Conservation (phyloP, 2,797 vertebrate species). For the Gymnothorax reevesii region DNA sequence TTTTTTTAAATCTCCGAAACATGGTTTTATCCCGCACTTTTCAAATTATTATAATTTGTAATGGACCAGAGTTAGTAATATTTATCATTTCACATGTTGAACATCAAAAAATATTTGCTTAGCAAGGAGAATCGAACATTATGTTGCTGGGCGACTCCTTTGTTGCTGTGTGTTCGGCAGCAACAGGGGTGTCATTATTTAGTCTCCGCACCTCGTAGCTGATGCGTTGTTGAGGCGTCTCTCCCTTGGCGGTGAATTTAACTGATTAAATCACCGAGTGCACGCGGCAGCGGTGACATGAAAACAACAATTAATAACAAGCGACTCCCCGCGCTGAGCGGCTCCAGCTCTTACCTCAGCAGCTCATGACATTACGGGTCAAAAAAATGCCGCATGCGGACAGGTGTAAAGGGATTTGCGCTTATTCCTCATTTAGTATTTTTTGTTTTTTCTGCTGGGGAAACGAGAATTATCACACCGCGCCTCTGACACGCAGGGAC, state of each 20-base stretch:
- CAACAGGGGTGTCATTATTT: slow-evolving; percentile 30
- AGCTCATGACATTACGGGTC: slow-evolving; percentile 84
- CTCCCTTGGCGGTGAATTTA: slow-evolving; percentile 74
- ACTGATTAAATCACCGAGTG: slow-evolving; percentile 82
- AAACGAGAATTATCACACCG: slow-evolving; percentile 49
- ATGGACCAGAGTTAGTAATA: background rate
- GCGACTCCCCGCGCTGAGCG: slow-evolving; percentile 59
- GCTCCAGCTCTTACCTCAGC: slow-evolving; percentile 80
- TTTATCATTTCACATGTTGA: background rate
- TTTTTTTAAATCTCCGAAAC: no score
- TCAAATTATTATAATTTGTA: background rate
- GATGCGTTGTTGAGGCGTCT: slow-evolving; percentile 18
- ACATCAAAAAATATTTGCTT: background rate
- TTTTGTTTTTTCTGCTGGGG: slow-evolving; percentile 61
- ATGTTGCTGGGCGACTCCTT: background rate
- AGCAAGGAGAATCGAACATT: background rate
- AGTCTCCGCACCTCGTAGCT: slow-evolving; percentile 21
- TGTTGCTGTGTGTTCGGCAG: background rate
- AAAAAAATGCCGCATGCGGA: slow-evolving; percentile 73
- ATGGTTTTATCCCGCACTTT: background rate
- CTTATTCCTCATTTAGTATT: slow-evolving; percentile 25
- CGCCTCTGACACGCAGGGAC: slow-evolving; percentile 29
- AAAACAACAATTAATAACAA: slow-evolving; percentile 85
- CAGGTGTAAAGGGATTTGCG: slow-evolving; percentile 74
- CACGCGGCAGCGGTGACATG: slow-evolving; percentile 71